Conservation (phyloP, 1,140 invertebrate species). For the Drosophila paulistorum region DNA sequence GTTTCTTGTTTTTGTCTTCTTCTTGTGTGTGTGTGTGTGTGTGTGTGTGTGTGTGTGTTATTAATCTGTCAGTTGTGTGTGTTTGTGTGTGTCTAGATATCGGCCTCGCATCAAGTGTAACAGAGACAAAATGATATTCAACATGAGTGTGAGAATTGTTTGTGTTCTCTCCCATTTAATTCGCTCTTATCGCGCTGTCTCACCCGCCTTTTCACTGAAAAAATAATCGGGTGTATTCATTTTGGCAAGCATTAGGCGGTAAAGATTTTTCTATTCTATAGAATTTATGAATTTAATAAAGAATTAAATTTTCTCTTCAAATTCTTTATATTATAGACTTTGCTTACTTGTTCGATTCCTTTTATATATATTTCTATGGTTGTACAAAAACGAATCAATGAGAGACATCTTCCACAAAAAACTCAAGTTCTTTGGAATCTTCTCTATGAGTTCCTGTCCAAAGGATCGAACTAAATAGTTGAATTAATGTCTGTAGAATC, state of each 20-base stretch:
- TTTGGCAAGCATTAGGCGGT: neutral
- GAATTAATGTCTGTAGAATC: too few species aligned
- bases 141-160: neutral
- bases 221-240: neutral
- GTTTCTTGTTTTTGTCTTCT: conserved; percentile 4
- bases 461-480: too few species aligned
- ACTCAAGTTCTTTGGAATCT: too few species aligned
- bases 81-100: neutral
- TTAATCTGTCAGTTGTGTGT: neutral
- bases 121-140: neutral
- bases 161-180: neutral
- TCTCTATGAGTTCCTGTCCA: too few species aligned
- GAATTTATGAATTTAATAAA: too few species aligned
- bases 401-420: too few species aligned
- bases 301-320: too few species aligned
- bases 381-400: too few species aligned
- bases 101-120: neutral
- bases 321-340: too few species aligned
- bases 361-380: too few species aligned
- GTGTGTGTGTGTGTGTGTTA: neutral
- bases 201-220: neutral
- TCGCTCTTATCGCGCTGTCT: neutral
- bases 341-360: too few species aligned
- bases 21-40: neutral
- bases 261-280: too few species aligned